Evolutionary conservation across 2,113 vertebrate genomes (phyloP), one percentile per base, ranked within the genome.

Genomic region (Egretta garzetta): DNA sequence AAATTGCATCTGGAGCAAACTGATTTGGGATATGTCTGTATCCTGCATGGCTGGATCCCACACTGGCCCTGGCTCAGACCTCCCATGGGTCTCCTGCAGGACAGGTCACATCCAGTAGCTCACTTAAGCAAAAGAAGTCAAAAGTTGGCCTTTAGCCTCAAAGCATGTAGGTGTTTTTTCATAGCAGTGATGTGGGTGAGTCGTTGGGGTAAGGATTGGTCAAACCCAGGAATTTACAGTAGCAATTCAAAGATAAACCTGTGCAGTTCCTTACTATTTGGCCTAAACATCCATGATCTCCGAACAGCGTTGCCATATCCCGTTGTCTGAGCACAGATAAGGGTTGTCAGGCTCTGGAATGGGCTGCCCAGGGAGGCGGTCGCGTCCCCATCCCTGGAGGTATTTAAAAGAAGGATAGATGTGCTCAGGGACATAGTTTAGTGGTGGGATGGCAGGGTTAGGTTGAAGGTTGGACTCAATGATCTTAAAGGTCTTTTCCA

Each of bases 301-400:
- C 1, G 0, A 53, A 35, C 32, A 32, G 8, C 1, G 0, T 63
- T 68, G 33, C 52, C 12, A 2, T 74, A 59, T 47, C 28, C 20
- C 2, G 0, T 45, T 64, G 70, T 41, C 49, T 79, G 55, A 73
- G 60, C 1, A 5, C 66, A n/a, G 43, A 8, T 41, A 41, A 41
- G 12, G 39, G 12, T 13, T 41, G 39, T 41, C 39, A 41, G 39
- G 39, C 39, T 13, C 39, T 41, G 39, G 39, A 41, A 41, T 41
- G 39, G 39, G 39, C 39, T 41, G 39, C 39, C 39, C 39, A 41
- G 39, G 39, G 39, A 41, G 39, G 39, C 11, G 39, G 39, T 39
- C 39, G 39, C 10, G 39, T 39, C 39, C 39, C 39, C 39, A 39
- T 39, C 39, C 39, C 10, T 39, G 39, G 11, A 39, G 39, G 39